These are phyloP conservation scores for Microctenopoma stevenorrisi DNA, from an alignment of 2,797 vertebrate species.

Conservation along the genomic window DNA sequence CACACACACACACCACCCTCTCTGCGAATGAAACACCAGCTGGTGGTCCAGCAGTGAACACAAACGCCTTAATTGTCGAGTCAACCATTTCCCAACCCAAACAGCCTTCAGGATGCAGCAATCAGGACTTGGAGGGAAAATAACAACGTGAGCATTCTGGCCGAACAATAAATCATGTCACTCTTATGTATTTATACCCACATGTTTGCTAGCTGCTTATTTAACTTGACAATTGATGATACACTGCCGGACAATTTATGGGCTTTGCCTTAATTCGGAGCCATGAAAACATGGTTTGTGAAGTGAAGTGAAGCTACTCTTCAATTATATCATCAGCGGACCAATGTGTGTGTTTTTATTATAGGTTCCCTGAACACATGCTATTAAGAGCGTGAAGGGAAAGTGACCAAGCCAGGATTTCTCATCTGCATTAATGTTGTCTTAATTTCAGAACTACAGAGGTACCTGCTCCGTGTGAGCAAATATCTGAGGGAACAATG, in stretches of 20 bases:
- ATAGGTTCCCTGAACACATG: conserved; percentile 51
- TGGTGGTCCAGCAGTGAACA: conserved; percentile 83
- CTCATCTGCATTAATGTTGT: conserved; percentile 13
- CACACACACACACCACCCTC: conserved; percentile 41
- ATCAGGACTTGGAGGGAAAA: conserved; percentile 81
- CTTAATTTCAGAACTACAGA: neutral
- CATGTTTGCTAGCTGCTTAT: conserved; percentile 69
- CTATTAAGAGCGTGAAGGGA: conserved; percentile 41
- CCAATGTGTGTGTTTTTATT: conserved; percentile 52
- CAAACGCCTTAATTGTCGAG: conserved; percentile 82
- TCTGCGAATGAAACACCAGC: conserved; percentile 73
- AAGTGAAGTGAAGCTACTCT: conserved; percentile 62
- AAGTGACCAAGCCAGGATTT: conserved; percentile 43
- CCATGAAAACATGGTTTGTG: conserved; percentile 61
- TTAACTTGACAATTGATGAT: conserved; percentile 76
- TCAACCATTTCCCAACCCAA: conserved; percentile 81
- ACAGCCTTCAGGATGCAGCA: conserved; percentile 84
- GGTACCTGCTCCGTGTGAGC: neutral
- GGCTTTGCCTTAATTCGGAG: conserved; percentile 64
- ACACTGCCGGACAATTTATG: conserved; percentile 66
- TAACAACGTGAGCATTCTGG: conserved; percentile 73
- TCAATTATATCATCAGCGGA: conserved; percentile 63
- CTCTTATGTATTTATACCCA: conserved; percentile 78
- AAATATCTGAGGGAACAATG: neutral
- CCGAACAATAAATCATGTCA: conserved; percentile 79